phyloP scores from a whole-genome alignment of 2,797 vertebrate genomes.

The Thaleichthys pacificus region DNA sequence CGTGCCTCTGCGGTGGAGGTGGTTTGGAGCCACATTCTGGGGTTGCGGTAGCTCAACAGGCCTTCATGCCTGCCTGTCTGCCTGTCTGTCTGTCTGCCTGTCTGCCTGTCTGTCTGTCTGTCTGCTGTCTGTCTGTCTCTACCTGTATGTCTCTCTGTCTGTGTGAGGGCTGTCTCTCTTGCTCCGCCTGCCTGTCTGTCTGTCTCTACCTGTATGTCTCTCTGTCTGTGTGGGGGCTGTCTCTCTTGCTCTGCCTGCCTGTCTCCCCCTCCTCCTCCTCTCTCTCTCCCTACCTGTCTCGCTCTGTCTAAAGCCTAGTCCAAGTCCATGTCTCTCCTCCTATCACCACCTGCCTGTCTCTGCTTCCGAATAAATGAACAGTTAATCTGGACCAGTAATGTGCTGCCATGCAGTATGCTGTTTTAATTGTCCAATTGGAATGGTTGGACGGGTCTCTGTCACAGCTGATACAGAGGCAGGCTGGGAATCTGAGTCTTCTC shows the following conservation, averaged over 20 bases:
- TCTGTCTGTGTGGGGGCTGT: background rate
- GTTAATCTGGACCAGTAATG: constrained; percentile 79
- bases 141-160: too few relatives aligned
- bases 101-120: too few relatives aligned
- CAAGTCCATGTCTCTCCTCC: constrained; percentile 28
- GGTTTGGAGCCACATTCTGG: constrained; percentile 13
- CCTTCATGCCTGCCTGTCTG: background rate
- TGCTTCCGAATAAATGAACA: constrained; percentile 66
- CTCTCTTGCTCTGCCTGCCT: constrained; percentile 4
- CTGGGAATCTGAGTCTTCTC: background rate
- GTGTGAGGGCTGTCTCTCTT: background rate
- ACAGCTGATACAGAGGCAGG: constrained; percentile 68
- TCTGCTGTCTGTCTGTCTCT: too few relatives aligned
- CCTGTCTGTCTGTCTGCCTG: too few relatives aligned
- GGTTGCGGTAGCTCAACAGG: background rate
- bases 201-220: background rate
- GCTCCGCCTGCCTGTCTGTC: background rate
- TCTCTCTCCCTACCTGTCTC: constrained; percentile 1
- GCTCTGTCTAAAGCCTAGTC: constrained; percentile 21
- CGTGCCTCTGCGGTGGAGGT: constrained; percentile 39
- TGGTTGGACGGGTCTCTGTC: constrained; percentile 70
- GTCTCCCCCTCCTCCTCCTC: background rate
- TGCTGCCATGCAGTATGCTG: constrained; percentile 74
- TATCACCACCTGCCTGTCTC: background rate
- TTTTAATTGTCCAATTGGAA: constrained; percentile 82